Percentiles rank a stretch among this genome's conserved stretches.
These are phyloP conservation scores for Saccopteryx leptura DNA, from an alignment of 2,113 vertebrate genomes.

Conservation along the genomic window DNA sequence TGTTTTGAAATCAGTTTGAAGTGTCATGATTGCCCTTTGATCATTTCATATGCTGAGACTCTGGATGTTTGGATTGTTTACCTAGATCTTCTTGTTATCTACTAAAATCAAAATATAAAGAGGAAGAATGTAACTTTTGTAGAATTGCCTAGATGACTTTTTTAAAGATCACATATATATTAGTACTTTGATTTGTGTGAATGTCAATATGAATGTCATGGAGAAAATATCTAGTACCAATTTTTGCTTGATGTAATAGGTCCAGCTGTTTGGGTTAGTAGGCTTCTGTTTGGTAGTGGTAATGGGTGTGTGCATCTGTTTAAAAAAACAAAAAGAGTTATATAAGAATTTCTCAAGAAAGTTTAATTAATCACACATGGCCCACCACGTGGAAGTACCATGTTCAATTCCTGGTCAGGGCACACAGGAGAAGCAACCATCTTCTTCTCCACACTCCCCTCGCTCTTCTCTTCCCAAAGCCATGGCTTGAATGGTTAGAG, in stretches of 20 bases:
- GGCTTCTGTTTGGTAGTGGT: neutral
- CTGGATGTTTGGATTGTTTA: neutral
- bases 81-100: slow-evolving; percentile 56
- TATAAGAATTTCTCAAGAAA: slow-evolving; percentile 54
- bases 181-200: slow-evolving; percentile 84
- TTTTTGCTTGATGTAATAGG: slow-evolving; percentile 78
- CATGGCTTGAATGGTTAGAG: too few species aligned
- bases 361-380: slow-evolving; percentile 15
- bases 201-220: slow-evolving; percentile 82
- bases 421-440: too few species aligned
- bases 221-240: slow-evolving; percentile 66
- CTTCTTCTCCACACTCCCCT: too few species aligned
- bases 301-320: slow-evolving; percentile 15
- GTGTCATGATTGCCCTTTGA: neutral
- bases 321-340: slow-evolving; percentile 61
- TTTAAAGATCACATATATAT: slow-evolving; percentile 76
- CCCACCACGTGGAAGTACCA: too few species aligned
- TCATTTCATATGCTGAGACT: slow-evolving; percentile 24
- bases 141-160: slow-evolving; percentile 67
- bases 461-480: too few species aligned
- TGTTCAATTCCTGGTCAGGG: too few species aligned
- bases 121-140: slow-evolving; percentile 60
- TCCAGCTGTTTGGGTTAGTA: slow-evolving; percentile 60
- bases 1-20: slow-evolving; percentile 58
- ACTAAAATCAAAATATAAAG: slow-evolving; percentile 62